phyloP scores from a whole-genome alignment of 1,140 invertebrate genomes.

The Aradophagus sp. region DNA sequence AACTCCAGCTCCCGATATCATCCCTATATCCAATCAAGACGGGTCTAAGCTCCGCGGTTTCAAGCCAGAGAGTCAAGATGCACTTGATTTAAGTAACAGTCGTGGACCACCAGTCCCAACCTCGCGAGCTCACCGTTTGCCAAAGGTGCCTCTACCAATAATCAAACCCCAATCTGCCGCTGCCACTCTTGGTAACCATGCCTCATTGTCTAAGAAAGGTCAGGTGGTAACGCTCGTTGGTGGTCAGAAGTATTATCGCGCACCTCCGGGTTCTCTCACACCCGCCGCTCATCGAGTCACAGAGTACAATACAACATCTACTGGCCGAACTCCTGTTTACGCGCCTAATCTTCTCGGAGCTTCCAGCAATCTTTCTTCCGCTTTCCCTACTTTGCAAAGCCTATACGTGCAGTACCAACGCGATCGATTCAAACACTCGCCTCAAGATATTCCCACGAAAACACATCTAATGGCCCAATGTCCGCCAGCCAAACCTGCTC shows the following conservation, averaged over 20 bases:
- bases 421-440: constrained; percentile 1
- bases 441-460: constrained; percentile 39
- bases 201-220: too few relatives aligned
- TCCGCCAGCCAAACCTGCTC: constrained; percentile 62
- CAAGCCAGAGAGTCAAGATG: constrained; percentile 56
- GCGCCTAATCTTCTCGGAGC: constrained; percentile 56
- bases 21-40: constrained; percentile 9
- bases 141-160: constrained; percentile 61
- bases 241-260: constrained; percentile 66
- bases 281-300: constrained; percentile 63
- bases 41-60: too few relatives aligned
- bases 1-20: constrained; percentile 43
- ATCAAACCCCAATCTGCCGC: constrained; percentile 48
- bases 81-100: constrained; percentile 62
- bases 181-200: too few relatives aligned
- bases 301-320: constrained; percentile 46
- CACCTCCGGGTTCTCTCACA: constrained; percentile 66
- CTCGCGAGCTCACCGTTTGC: constrained; percentile 17
- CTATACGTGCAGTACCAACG: constrained; percentile 57
- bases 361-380: constrained; percentile 26
- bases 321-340: constrained; percentile 62
- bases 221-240: constrained; percentile 64
- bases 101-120: constrained; percentile 61
- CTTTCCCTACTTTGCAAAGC: constrained; percentile 64
- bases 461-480: constrained; percentile 67